Base-by-base conservation (phyloP, 1,140 invertebrate species). In the Hermatobates lingyangjiaoensis region DNA sequence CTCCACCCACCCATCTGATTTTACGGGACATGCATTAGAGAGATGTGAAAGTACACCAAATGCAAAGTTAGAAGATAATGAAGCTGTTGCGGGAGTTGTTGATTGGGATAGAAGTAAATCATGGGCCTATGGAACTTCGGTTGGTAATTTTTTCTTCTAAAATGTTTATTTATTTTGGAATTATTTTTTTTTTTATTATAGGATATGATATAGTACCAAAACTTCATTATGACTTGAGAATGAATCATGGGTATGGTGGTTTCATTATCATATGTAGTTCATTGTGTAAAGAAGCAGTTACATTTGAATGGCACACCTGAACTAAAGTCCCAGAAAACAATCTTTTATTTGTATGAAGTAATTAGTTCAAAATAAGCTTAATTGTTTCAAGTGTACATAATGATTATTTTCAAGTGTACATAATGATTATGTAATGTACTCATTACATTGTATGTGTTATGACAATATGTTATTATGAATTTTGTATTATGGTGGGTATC, bases 11-110 rank as follows among this genome's bases (percentile, higher is more conserved):
- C 51, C 52, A 14, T 23, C 54, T 28, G 54, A 56, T 18, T 56
- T 45, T 45, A 52, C 54, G 30, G 45, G 49, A 20, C 27, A 25
- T 20, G 63, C 66, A 25, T 57, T 69, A 15, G 61, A 66, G 51
- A 69, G 68, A 56, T 69, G 66, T 1, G 67, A 68, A 59, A 69
- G 67, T 57, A 65, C 65, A 25, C 65, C 65, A 27, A 56, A 56
- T 50, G 54, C 57, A 4, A 34, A 25, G 5, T 44, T 24, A 15
- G 14, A 23, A 20, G 25, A 46, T 30, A n/a, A n/a, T n/a, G 49
- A 56, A 46, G 45, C 45, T n/a, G 66, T 81, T 34, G 80, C 79
- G 25, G 78, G 80, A 42, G 69, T 81, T n/a, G 56, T 66, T 1
- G 71, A 83, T 62, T 86, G 82, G 82, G 50, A 47, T 7, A 25